Conservation (phyloP, 2,888 invertebrate genomes). For the Azorinus chamasolen region DNA sequence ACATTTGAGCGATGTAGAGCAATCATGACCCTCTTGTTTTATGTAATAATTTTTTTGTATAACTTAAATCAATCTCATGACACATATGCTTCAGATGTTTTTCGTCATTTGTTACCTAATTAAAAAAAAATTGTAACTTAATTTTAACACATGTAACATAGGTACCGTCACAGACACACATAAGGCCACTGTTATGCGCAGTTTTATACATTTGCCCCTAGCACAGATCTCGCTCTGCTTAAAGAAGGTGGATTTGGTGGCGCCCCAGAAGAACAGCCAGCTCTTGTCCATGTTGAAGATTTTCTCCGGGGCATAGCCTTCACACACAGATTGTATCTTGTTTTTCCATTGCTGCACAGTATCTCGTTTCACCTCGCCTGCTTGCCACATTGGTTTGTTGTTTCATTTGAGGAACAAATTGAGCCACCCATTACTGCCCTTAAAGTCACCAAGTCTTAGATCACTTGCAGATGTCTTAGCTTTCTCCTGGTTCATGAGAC, state of each 20-base stretch:
- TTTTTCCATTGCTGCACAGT: conserved; percentile 36
- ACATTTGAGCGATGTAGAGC: no score
- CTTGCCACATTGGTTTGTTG: conserved; percentile 22
- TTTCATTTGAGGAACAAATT: conserved; percentile 20
- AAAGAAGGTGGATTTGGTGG: conserved; percentile 29
- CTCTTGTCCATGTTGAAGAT: conserved; percentile 64
- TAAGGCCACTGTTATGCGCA: conserved; percentile 39
- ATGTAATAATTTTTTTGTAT: no score
- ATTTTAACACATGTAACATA: no score
- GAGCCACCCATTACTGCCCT: conserved; percentile 26
- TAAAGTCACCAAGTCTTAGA: conserved; percentile 2
- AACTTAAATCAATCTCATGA: no score
- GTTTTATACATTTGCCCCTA: conserved; percentile 56
- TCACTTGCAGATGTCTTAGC: conserved; percentile 17
- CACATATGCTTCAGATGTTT: no score
- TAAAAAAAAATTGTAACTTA: no score
- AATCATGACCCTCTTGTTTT: no score
- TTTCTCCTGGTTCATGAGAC: conserved; percentile 20
- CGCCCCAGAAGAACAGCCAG: conserved; percentile 47
- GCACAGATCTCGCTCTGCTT: conserved; percentile 46
- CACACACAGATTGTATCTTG: conserved; percentile 9
- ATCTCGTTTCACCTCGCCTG: conserved; percentile 19
- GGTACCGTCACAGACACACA: conserved; percentile 52
- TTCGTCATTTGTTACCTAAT: no score
- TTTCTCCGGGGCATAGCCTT: conserved; percentile 34